phyloP scores from a whole-genome alignment of 2,888 invertebrate genomes.

The Eristalis arbustorum region DNA sequence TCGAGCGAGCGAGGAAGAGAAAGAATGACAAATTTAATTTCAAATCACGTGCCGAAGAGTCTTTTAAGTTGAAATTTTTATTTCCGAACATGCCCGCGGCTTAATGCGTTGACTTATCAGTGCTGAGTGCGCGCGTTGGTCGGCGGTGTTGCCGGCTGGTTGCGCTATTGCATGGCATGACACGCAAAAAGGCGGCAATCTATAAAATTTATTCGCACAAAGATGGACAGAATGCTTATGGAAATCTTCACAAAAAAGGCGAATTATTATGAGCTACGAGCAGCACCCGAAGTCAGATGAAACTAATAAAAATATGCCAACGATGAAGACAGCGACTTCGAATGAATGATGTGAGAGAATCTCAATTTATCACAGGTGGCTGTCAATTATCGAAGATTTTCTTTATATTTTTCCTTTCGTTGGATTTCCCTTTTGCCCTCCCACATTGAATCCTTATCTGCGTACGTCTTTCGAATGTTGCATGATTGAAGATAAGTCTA shows the following conservation, averaged over 20 bases:
- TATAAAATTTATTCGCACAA: constrained; percentile 54
- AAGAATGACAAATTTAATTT: constrained; percentile 50
- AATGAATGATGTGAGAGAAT: constrained; percentile 52
- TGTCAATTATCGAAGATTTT: constrained; percentile 48
- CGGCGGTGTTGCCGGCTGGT: neutral
- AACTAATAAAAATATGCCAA: neutral
- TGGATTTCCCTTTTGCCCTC: neutral
- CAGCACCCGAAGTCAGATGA: neutral
- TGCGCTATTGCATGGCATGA: neutral
- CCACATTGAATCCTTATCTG: neutral
- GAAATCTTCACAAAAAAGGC: constrained; percentile 27
- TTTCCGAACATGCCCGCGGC: constrained; percentile 56
- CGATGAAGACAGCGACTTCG: constrained; percentile 8
- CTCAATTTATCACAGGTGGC: constrained; percentile 59
- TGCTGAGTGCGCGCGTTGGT: neutral
- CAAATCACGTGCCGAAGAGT: constrained; percentile 61
- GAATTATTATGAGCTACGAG: neutral
- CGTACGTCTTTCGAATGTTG: neutral
- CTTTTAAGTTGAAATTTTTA: constrained; percentile 52
- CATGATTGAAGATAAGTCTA: constrained; percentile 21
- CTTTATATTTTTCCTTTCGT: neutral
- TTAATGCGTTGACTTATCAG: constrained; percentile 61
- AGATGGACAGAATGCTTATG: constrained; percentile 21
- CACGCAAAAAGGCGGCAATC: constrained; percentile 34
- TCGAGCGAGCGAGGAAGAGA: neutral